Conservation (phyloP, 2,797 vertebrate species). For the Odontamblyopus rebecca region DNA sequence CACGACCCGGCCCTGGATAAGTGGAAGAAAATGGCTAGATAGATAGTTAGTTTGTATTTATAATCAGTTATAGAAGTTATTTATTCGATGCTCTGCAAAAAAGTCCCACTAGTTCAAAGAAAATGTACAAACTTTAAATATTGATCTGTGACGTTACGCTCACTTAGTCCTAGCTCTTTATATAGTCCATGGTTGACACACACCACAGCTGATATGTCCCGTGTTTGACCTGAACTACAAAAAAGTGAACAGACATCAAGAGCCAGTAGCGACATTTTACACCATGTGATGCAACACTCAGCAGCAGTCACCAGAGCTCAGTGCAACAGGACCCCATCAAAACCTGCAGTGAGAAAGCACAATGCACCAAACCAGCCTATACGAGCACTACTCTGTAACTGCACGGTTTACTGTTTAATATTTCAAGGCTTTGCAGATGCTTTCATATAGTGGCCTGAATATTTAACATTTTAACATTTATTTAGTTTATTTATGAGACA, state of each 20-base stretch:
- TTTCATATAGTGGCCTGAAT: not conserved
- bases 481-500: too few relatives aligned
- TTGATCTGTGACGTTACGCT: too few relatives aligned
- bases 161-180: too few relatives aligned
- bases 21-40: too few relatives aligned
- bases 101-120: too few relatives aligned
- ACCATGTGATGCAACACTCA: constrained; percentile 38
- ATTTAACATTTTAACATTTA: too few relatives aligned
- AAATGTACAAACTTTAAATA: too few relatives aligned
- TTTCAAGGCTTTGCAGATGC: constrained; percentile 1
- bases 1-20: too few relatives aligned
- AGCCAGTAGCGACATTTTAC: constrained; percentile 50
- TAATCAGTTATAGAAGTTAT: too few relatives aligned
- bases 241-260: constrained; percentile 21
- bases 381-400: not conserved
- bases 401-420: not conserved
- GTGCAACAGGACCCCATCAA: constrained; percentile 41
- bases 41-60: too few relatives aligned
- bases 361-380: constrained; percentile 17
- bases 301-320: constrained; percentile 41
- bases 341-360: constrained; percentile 24
- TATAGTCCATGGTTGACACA: constrained; percentile 17
- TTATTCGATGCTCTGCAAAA: too few relatives aligned
- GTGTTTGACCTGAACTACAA: constrained; percentile 42
- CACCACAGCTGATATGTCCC: constrained; percentile 31